Conservation (phyloP, 2,888 invertebrate genomes). For the Drosophila emarginata region DNA sequence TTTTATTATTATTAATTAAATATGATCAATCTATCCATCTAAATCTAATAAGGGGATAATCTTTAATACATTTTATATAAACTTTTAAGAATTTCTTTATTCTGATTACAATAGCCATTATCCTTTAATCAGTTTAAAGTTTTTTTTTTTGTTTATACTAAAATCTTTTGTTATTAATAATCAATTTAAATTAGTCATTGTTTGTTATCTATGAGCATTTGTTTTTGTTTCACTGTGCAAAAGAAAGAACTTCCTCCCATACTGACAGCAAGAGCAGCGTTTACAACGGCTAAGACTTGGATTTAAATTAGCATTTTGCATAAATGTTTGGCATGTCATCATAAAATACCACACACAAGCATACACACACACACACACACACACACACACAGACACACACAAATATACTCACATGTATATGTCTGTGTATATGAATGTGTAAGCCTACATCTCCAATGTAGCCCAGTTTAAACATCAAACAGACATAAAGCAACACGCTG, state of each 20-base stretch:
- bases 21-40: too few relatives aligned
- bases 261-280: conserved; percentile 31
- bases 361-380: conserved; percentile 23
- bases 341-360: conserved; percentile 52
- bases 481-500: conserved; percentile 59
- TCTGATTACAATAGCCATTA: too few relatives aligned
- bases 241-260: conserved; percentile 10
- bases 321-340: conserved; percentile 69
- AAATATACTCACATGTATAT: conserved; percentile 12
- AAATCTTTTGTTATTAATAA: too few relatives aligned
- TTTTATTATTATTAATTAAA: too few relatives aligned
- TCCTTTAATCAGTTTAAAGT: too few relatives aligned
- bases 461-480: conserved; percentile 61
- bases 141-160: too few relatives aligned
- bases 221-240: neutral
- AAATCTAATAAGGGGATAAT: too few relatives aligned
- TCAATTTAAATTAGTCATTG: too few relatives aligned
- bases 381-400: conserved; percentile 12
- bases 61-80: too few relatives aligned
- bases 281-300: conserved; percentile 52
- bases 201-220: too few relatives aligned
- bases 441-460: conserved; percentile 17
- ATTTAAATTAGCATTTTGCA: conserved; percentile 74
- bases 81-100: too few relatives aligned
- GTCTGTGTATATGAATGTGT: conserved; percentile 1